These are phyloP conservation scores for Rugalucina vietnamica DNA, from an alignment of 2,888 invertebrate species.

Conservation along the genomic window DNA sequence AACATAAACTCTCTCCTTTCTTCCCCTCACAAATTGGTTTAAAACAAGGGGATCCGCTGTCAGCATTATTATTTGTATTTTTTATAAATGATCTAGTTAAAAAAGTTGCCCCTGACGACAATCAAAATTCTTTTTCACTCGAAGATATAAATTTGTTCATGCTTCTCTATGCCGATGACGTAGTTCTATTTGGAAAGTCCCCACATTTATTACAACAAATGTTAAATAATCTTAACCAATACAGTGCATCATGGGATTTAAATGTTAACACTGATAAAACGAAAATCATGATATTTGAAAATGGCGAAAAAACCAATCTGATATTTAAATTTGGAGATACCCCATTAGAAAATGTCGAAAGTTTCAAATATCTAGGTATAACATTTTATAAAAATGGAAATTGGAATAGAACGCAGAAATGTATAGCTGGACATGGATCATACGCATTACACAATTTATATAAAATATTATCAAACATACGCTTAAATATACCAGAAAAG, in stretches of 20 bases:
- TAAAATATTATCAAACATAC: background rate
- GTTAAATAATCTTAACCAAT: background rate
- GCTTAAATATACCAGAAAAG: background rate
- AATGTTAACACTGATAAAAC: background rate
- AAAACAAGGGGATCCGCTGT: constrained; percentile 9
- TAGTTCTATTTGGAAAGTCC: background rate
- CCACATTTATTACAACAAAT: background rate
- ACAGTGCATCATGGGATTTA: background rate
- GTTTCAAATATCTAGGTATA: constrained; percentile 17
- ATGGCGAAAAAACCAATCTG: background rate
- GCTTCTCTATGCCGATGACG: constrained; percentile 9
- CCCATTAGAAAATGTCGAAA: background rate
- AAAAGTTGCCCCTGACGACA: background rate
- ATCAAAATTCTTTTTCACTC: background rate
- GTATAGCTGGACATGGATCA: background rate
- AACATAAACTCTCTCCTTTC: background rate
- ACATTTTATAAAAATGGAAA: background rate
- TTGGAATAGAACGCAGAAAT: background rate
- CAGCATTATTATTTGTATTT: background rate
- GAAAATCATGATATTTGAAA: constrained; percentile 14
- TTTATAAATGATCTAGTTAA: background rate
- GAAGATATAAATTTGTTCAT: background rate
- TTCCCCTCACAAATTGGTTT: background rate
- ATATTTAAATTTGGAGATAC: background rate
- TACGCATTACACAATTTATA: background rate